phyloP scores from a whole-genome alignment of 2,888 invertebrate species.

The Ochlodes sylvanus region DNA sequence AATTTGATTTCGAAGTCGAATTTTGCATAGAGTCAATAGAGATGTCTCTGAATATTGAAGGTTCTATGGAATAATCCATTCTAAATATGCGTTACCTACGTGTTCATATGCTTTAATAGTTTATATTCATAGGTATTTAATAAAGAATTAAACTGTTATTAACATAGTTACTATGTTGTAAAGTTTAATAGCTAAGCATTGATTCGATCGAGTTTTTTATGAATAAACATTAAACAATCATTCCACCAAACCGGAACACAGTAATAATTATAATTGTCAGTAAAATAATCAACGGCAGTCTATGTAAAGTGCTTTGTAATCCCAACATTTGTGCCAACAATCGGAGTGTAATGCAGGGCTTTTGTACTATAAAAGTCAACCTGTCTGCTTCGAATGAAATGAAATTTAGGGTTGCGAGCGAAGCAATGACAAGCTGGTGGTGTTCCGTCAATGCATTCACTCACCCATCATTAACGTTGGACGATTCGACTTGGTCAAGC shows the following conservation, averaged over 20 bases:
- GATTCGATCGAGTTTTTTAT: slow-evolving; percentile 9
- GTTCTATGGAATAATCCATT: no score
- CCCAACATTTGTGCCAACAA: slow-evolving; percentile 83
- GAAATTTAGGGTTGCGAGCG: slow-evolving; percentile 82
- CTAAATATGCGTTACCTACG: no score
- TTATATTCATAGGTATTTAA: neutral
- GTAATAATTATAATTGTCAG: slow-evolving; percentile 59
- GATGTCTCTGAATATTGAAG: no score
- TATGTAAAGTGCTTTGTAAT: slow-evolving; percentile 78
- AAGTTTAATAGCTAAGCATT: slow-evolving; percentile 10
- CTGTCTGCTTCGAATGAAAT: slow-evolving; percentile 80
- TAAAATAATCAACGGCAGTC: slow-evolving; percentile 63
- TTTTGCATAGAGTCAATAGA: no score
- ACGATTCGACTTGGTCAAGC: neutral
- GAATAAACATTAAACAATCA: slow-evolving; percentile 24
- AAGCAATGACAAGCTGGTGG: slow-evolving; percentile 79
- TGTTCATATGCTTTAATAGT: no score
- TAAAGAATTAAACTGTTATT: neutral
- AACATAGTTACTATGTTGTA: neutral
- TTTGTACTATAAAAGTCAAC: slow-evolving; percentile 83
- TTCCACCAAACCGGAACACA: slow-evolving; percentile 49
- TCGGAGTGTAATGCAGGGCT: slow-evolving; percentile 79
- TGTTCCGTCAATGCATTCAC: slow-evolving; percentile 71
- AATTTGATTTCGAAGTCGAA: no score
- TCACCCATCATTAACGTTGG: slow-evolving; percentile 22